Percentiles rank a stretch among this genome's conserved stretches.
Evolutionary conservation across 2,797 vertebrate species (phyloP).

Genomic region (Lepilemur septentrionalis): DNA sequence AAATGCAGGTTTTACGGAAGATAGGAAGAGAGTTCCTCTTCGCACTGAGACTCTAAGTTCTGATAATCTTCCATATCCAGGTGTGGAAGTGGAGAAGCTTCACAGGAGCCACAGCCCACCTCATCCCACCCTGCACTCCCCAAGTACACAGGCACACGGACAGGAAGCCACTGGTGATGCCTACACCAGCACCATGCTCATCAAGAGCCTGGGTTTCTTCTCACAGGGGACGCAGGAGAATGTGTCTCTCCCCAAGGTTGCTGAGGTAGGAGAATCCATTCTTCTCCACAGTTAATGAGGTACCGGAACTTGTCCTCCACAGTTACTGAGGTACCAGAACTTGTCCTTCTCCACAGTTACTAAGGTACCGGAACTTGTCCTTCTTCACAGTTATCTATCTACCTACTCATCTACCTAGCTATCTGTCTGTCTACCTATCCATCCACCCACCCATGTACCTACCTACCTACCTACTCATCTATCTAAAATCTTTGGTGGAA

Average conservation of each 20-base stretch:
- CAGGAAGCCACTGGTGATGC: fast-evolving
- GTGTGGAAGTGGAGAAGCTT: background rate
- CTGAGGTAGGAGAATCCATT: background rate
- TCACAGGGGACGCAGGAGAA: background rate
- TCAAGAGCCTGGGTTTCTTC: background rate
- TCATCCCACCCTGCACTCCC: fast-evolving
- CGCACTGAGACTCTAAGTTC: background rate
- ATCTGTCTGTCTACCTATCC: too few species aligned
- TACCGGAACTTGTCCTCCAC: too few species aligned
- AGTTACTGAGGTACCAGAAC: too few species aligned
- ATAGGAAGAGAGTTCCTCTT: background rate
- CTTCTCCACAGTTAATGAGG: background rate
- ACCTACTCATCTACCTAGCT: too few species aligned
- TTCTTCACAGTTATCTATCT: too few species aligned
- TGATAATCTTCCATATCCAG: fast-evolving
- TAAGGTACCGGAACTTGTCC: too few species aligned
- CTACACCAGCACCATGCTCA: fast-evolving
- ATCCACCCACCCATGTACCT: too few species aligned
- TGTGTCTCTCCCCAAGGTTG: background rate
- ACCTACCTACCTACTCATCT: background rate
- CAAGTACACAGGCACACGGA: too few species aligned
- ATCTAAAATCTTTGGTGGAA: background rate
- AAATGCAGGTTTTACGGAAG: too few species aligned
- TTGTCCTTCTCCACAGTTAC: too few species aligned
- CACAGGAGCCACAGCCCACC: background rate